Evolutionary conservation across 2,113 vertebrate species (phyloP), one percentile per base, ranked within the genome.

Genomic region (Lepidothrix coronata): DNA sequence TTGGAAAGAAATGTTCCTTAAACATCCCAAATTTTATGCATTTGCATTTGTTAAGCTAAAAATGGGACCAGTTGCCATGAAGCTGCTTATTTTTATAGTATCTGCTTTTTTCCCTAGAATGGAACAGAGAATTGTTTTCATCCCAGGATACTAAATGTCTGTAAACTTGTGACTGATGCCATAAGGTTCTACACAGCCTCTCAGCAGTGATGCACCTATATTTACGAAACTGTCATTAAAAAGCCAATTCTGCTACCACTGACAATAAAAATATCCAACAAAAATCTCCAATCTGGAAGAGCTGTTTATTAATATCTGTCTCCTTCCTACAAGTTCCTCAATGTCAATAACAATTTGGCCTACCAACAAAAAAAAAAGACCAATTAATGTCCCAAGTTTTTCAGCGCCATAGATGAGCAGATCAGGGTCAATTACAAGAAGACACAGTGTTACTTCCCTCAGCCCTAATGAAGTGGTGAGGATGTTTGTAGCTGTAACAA

Each of bases 121-220:
- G 6, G 21, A 49, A 13, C 1, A n/a, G 49, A 33, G 14, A 59
- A 49, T 41, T 71, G 22, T 35, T 74, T 90, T 86, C 39, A 74
- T 51, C 39, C 24, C 35, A 37, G 33, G 19, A 52, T 11, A 51
- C 12, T n/a, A 6, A 23, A 12, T 10, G 4, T 33, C 54, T 87
- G 33, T 44, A 72, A 33, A 46, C 21, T 46, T 48, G 22, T 11
- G 33, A 63, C n/a, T 33, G 67, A 35, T 30, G 46, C 39, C 22
- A 25, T 25, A 17, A 31, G 16, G 39, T 30, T 68, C 44, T 33
- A 18, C 30, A 2, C 35, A 62, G 54, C 31, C 58, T 55, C 48
- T 43, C 14, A 23, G 31, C 15, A 55, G 44, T 7, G 54, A 35
- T 0, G 0, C 0, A 1, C 46, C 54, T 37, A 11, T 37, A 14